These are phyloP conservation scores for Pollenia labialis DNA, from an alignment of 2,888 invertebrate genomes.

Conservation along the genomic window DNA sequence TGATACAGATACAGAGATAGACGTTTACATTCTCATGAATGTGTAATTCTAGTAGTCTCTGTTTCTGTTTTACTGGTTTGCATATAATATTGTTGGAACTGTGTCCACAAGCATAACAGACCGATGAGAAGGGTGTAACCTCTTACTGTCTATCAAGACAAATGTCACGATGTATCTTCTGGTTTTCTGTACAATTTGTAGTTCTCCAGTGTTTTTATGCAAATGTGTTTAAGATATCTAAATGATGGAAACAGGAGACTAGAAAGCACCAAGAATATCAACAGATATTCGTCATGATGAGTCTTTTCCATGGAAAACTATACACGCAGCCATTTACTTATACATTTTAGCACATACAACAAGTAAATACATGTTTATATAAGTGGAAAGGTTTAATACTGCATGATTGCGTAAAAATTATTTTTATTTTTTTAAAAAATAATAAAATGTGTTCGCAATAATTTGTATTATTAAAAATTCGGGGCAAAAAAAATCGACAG, in stretches of 20 bases:
- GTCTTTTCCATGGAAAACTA: too few relatives aligned
- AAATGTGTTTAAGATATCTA: conserved; percentile 45
- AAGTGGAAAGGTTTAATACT: too few relatives aligned
- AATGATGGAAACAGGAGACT: neutral
- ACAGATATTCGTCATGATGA: too few relatives aligned
- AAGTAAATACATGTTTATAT: too few relatives aligned
- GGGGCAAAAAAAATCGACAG: too few relatives aligned
- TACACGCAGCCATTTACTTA: too few relatives aligned
- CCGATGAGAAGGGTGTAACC: conserved; percentile 28
- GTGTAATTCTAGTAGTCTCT: neutral
- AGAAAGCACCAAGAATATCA: neutral
- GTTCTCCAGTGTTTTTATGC: conserved; percentile 34
- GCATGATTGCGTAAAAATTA: too few relatives aligned
- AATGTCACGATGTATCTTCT: conserved; percentile 52
- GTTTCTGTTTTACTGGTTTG: conserved; percentile 6
- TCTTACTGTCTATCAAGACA: conserved; percentile 46
- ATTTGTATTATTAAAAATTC: too few relatives aligned
- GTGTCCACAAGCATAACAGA: conserved; percentile 5
- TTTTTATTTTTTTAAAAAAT: too few relatives aligned
- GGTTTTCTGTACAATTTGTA: conserved; percentile 7
- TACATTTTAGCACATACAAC: too few relatives aligned
- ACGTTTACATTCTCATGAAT: neutral
- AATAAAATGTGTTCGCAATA: too few relatives aligned
- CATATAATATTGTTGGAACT: conserved; percentile 10
- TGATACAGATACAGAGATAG: neutral